These are phyloP conservation scores for Congeria kusceri DNA, from an alignment of 2,888 invertebrate genomes.

Conservation along the genomic window DNA sequence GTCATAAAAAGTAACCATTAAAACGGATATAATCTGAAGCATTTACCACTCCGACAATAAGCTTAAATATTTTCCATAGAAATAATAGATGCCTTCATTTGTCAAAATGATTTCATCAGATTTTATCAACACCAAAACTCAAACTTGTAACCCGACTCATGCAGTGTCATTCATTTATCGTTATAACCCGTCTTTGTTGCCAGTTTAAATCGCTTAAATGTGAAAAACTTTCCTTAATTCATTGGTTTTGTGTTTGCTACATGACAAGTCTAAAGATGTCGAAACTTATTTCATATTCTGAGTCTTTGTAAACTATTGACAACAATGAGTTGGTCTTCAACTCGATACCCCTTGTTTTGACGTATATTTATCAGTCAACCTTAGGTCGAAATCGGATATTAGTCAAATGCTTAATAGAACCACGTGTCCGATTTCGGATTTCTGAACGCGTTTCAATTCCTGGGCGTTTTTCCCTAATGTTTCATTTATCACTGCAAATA, in stretches of 20 bases:
- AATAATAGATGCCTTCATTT: slow-evolving; percentile 50
- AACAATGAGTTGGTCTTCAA: slow-evolving; percentile 10
- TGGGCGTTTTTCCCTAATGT: slow-evolving; percentile 12
- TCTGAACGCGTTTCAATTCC: not conserved
- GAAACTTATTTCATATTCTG: slow-evolving; percentile 29
- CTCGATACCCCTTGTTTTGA: slow-evolving; percentile 20
- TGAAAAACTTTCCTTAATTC: slow-evolving; percentile 1
- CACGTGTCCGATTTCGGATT: slow-evolving; percentile 7
- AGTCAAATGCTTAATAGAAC: slow-evolving; percentile 27
- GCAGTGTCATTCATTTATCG: slow-evolving; percentile 21
- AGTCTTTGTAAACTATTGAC: slow-evolving; percentile 2
- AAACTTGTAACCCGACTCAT: slow-evolving; percentile 43
- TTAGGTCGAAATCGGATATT: slow-evolving; percentile 27
- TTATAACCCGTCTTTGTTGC: slow-evolving; percentile 32
- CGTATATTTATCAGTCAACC: slow-evolving; percentile 31
- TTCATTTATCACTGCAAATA: slow-evolving; percentile 16
- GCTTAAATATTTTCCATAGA: slow-evolving; percentile 50
- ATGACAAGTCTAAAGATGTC: slow-evolving; percentile 36
- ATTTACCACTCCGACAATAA: slow-evolving; percentile 46
- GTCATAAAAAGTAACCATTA: too few species aligned
- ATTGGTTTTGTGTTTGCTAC: slow-evolving; percentile 33
- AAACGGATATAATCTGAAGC: slow-evolving; percentile 20
- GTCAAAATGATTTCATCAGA: slow-evolving; percentile 61
- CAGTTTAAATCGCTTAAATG: slow-evolving; percentile 14
- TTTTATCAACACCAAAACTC: slow-evolving; percentile 34